Base-by-base conservation (phyloP, 1,140 invertebrate species). In the Apis dorsata region DNA sequence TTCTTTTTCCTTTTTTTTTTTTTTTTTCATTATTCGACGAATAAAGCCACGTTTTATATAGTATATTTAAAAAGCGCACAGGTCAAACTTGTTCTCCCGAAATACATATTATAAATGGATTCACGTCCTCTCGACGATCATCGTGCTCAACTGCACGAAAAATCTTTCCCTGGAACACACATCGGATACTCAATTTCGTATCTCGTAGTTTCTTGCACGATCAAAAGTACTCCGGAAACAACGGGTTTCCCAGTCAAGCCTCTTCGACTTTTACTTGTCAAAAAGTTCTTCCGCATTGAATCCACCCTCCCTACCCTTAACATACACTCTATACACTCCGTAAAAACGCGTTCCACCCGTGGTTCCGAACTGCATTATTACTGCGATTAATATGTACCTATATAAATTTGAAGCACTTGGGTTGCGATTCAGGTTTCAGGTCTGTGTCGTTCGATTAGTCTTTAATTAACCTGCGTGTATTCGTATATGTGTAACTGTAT, bases 341-440 rank as follows among this genome's bases (percentile, higher is more conserved):
- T 62, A 76, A 72, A 75, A 72, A 66, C 63, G 28, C 66, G 63
- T 65, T 74, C 71, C 84, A 81, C 80, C 75, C 81, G 80, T 87
- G 72, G 72, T 84, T 75, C 72, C 57, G 81, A 86, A 80, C 85
- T 86, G 81, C 81, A 84, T 80, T 87, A 83, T 63, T 79, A 86
- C 74, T 83, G 84, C 59, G 57, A 70, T 72, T 65, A 85, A 21
- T 73, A 83, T 83, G 66, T 83, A 80, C 73, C 60, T 88, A 79
- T 83, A 83, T 83, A 79, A 78, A 83, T 83, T 68, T 71, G 74
- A 90, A 90, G 89, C 89, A 89, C 88, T 89, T 89, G 70, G 84
- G 73, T 90, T 81, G 81, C 84, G 70, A 85, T 88, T 88, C 83
- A 89, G 82, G 84, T 84, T 84, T 74, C 82, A 34, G 13, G 55